Evolutionary conservation across 1,140 invertebrate genomes (phyloP), one percentile per base, ranked within the genome.

Genomic region (Cyrtorhinus lividipennis): DNA sequence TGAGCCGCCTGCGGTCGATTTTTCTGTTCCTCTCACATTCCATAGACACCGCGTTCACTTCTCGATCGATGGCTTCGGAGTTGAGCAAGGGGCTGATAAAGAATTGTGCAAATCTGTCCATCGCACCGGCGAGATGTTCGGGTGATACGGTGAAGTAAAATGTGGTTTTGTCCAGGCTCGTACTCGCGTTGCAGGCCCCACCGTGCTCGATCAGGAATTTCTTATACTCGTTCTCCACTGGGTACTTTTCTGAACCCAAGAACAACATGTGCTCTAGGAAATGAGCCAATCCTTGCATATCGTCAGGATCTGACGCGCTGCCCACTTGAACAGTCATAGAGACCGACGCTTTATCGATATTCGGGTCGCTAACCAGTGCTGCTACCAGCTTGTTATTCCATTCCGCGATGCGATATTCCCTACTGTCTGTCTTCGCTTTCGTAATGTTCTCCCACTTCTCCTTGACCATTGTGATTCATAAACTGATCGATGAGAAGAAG

Each of bases 261-360:
- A 97, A 98, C 2, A 98, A 76, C 94, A 98, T 97, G 72, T 98
- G 94, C 73, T 98, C 94, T 73, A 90, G 93, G 74, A 98, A 97
- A 73, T 97, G 94, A 12, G 94, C 93, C 62, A 97, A 74, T 0
- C 94, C 94, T 83, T 61, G 30, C 5, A 38, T 5, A 15, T 38
- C 30, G 15, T 38, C 30, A 5, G 30, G 30, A 15, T 38, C 30
- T 15, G 30, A 5, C 15, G 30, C 5, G 15, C 30, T 38, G 5
- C 30, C 30, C 5, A 38, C 30, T 15, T 38, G 30, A 5, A 90
- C 84, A 66, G 84, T 80, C 44, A 90, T 69, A 13, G 92, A 84
- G 26, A 90, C 92, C 1, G 93, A 90, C 56, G 91, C 90, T 71
- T 95, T 95, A 71, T 97, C 94, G 0, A 93, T 96, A 1, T 77